Evolutionary conservation across 2,888 invertebrate species (phyloP).

Genomic region (Orthonevra nobilis): DNA sequence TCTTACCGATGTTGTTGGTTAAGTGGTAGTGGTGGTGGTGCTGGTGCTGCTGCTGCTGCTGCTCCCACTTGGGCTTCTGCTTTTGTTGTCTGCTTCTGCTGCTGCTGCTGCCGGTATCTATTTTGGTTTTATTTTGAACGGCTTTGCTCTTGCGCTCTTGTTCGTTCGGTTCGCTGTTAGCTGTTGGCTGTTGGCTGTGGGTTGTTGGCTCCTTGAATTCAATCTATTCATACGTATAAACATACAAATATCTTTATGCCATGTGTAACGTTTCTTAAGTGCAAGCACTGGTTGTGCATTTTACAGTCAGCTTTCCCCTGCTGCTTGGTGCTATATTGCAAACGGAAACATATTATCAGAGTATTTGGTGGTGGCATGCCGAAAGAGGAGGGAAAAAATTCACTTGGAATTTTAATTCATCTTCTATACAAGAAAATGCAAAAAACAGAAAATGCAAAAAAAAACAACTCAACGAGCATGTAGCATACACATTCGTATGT

Average conservation of each 20-base stretch:
- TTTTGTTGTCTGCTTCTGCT: too few relatives aligned
- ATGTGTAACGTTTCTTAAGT: constrained; percentile 23
- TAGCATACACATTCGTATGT: too few relatives aligned
- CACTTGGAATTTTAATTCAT: constrained; percentile 46
- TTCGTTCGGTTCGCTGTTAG: too few relatives aligned
- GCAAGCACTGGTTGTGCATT: constrained; percentile 36
- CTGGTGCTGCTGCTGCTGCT: constrained; percentile 13
- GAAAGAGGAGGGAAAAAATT: constrained; percentile 27
- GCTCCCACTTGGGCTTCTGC: too few relatives aligned
- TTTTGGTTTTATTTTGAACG: constrained; percentile 15
- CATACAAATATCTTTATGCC: background rate
- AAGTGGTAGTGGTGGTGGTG: too few relatives aligned
- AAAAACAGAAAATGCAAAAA: constrained; percentile 45
- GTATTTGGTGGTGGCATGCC: too few relatives aligned
- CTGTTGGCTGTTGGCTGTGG: too few relatives aligned
- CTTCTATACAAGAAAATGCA: constrained; percentile 44
- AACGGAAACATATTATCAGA: constrained; percentile 42
- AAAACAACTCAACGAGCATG: background rate
- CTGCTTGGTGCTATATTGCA: constrained; percentile 41
- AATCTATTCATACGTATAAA: constrained; percentile 1
- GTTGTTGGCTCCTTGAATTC: too few relatives aligned
- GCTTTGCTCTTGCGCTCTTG: constrained; percentile 29
- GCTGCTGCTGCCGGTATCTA: background rate
- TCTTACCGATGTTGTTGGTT: constrained; percentile 13
- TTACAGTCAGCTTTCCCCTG: constrained; percentile 21